Evolutionary conservation across 2,888 invertebrate genomes (phyloP), one percentile per base, ranked within the genome.

Genomic region (Antheraea assamensis): DNA sequence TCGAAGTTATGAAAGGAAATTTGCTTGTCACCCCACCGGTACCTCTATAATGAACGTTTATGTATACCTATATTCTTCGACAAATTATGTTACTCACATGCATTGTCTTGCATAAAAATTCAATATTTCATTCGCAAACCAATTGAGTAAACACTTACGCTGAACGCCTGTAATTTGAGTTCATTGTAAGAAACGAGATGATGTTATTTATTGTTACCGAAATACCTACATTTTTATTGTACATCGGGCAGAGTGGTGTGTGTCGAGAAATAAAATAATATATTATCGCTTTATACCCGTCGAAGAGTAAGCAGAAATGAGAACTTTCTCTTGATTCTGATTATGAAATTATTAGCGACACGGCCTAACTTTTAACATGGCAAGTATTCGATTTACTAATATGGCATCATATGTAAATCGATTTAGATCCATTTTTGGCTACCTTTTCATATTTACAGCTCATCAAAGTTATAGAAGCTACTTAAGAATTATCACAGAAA

Each of bases 61-160:
- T 42, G 42, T 13, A 71, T 21, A n/a, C n/a, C n/a, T n/a, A 31
- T 71, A 68, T 55, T 58, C 70, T 77, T 71, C 74, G 76, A 61
- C n/a, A 61, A 71, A 71, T 66, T 64, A 70, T 52, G 52, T 47
- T 49, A 52, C 31, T 73, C 71, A 70, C 71, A 68, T 75, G 73
- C 74, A 78, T 76, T 74, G 75, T 73, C 72, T 61, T 75, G 79
- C 74, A 80, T 82, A 78, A 78, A 76, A 76, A 78, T 80, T 76
- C 75, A 78, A 82, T 82, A 82, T 83, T 80, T 84, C 82, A 83
- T 77, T 73, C 70, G 74, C 72, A 75, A 58, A 74, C 75, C 87
- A 88, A 72, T 31, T 88, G 88, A 83, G 77, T 71, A 85, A 87
- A 87, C 77, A 85, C 70, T 70, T 74, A n/a, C 61, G 78, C 72